Evolutionary conservation across 2,113 vertebrate species (phyloP), one percentile per base, ranked within the genome.

Genomic region (Rhabdornis inornatus): DNA sequence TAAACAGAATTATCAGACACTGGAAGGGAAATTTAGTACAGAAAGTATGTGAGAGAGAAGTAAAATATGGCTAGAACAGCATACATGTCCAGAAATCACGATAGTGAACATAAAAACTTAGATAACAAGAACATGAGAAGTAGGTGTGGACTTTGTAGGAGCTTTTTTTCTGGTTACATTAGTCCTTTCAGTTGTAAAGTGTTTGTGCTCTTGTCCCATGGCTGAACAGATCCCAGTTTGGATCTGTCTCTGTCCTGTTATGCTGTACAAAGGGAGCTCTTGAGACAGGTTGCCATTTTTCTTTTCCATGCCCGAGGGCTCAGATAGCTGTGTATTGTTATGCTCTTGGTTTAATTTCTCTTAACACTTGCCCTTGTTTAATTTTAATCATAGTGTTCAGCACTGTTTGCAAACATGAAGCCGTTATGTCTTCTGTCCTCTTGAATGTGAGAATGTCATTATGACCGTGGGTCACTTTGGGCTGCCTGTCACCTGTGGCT

Each of bases 401-500:
- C 85, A 76, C 68, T 95, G 95, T 96, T 96, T 97, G 95, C 96
- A 95, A 81, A 75, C 84, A 21, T 28, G 91, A 81, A 95, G 87
- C 30, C 30, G 60, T 75, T 96, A 86, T 77, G 82, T 96, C 85
- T 95, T 95, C 87, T 87, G 87, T 93, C 94, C 80, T 65, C 61
- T 37, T 72, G 85, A 91, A 35, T 53, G 90, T 90, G 88, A 78
- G 94, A 92, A 89, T 93, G 96, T 97, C 96, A 69, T 47, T 87
- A 49, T 90, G 96, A 97, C 96, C 95, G 42, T 21, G 56, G 95
- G 96, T 97, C 96, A 27, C 87, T 89, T 83, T 69, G 83, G 89
- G 60, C 96, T 72, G 37, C 92, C 90, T 96, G 90, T 95, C 94
- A 96, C 96, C 88, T 95, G 80, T 90, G 95, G 83, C 83, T 93